Conservation (phyloP, 2,797 vertebrate species). For the Australoheros facetus region DNA sequence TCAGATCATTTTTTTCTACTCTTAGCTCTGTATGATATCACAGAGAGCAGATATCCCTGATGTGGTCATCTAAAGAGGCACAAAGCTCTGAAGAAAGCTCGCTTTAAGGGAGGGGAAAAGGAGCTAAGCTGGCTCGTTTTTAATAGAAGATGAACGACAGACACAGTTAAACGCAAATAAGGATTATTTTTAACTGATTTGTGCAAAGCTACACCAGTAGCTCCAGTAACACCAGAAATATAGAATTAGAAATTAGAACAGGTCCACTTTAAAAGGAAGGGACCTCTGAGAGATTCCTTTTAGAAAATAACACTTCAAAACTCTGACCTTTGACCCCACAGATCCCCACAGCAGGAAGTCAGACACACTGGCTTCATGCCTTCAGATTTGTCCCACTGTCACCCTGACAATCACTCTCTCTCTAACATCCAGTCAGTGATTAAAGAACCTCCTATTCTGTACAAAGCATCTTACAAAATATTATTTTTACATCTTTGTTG, state of each 20-base stretch:
- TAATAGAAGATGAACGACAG: background rate
- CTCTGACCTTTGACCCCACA: conserved; percentile 28
- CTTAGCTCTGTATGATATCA: background rate
- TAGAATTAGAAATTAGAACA: background rate
- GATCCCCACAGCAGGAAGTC: conserved; percentile 56
- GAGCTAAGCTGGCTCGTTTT: background rate
- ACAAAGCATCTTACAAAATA: conserved; percentile 64
- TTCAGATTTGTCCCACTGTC: conserved; percentile 37
- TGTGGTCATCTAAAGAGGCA: background rate
- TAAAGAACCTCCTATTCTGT: conserved; percentile 46
- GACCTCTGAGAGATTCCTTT: background rate
- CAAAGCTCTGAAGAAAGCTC: background rate
- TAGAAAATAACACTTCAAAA: background rate
- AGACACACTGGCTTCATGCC: conserved; percentile 67
- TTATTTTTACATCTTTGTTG: conserved; percentile 43
- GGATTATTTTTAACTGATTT: background rate
- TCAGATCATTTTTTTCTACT: background rate
- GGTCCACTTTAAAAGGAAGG: background rate
- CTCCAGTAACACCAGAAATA: background rate
- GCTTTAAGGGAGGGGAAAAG: background rate
- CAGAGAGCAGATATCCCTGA: background rate
- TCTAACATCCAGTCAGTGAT: conserved; percentile 15
- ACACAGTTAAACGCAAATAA: background rate
- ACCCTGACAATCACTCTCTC: conserved; percentile 19
- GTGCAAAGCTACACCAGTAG: background rate